A percentile compares a stretch with the other conserved stretches of the same genome.
These are phyloP conservation scores for Tuberolachnus salignus DNA, from an alignment of 2,888 invertebrate species.

Conservation along the genomic window DNA sequence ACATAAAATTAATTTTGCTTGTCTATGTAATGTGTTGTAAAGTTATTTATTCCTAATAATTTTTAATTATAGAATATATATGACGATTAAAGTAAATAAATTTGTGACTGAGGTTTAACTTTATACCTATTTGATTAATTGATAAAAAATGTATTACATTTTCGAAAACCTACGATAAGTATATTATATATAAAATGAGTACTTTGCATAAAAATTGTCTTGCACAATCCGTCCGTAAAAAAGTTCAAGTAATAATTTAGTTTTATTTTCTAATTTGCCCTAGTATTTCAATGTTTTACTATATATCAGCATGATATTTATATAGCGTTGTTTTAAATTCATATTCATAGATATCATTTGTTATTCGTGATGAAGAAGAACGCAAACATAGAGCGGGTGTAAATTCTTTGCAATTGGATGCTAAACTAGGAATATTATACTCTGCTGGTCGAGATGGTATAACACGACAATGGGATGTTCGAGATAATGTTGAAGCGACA, in stretches of 20 bases:
- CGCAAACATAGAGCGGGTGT: conserved; percentile 92
- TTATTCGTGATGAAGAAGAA: conserved; percentile 95
- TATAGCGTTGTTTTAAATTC: not conserved
- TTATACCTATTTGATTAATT: not conserved
- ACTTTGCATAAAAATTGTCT: conserved; percentile 54
- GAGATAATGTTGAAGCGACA: conserved; percentile 69
- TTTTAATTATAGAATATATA: not conserved
- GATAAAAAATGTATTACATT: conserved; percentile 15
- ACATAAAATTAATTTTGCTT: not conserved
- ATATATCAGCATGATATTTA: not conserved
- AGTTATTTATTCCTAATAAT: not conserved
- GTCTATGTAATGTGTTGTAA: no score
- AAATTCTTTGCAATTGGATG: conserved; percentile 93
- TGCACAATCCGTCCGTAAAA: conserved; percentile 65
- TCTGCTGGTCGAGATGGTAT: conserved; percentile 97
- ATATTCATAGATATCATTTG: conserved; percentile 78
- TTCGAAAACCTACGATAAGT: not conserved
- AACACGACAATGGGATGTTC: conserved; percentile 85
- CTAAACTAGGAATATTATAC: conserved; percentile 84
- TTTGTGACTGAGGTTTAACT: not conserved
- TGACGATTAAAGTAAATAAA: not conserved
- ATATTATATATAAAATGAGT: conserved; percentile 25
- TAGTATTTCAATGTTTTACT: not conserved
- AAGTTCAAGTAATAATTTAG: conserved; percentile 64
- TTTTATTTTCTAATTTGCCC: not conserved